These are phyloP conservation scores for Theonella swinhoei DNA, from an alignment of 37 sponge, comb jelly and placozoan species.

Conservation along the genomic window DNA sequence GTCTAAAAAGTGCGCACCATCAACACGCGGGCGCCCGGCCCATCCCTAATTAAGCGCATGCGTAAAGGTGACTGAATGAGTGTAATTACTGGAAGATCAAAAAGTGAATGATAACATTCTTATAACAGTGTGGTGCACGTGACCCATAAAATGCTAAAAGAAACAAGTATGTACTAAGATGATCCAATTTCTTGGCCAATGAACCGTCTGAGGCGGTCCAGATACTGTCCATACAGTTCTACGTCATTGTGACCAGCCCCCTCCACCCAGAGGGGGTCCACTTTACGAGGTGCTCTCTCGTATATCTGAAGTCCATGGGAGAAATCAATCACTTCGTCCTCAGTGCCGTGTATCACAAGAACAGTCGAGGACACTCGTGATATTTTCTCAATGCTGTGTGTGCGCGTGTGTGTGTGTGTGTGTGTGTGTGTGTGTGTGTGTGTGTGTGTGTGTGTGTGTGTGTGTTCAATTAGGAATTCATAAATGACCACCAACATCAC, in stretches of 20 bases:
- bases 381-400: slow-evolving; percentile 86
- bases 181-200: slow-evolving; percentile 79
- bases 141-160: background rate
- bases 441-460: background rate
- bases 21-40: too few species aligned
- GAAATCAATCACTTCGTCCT: slow-evolving; percentile 99
- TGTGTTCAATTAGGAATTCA: background rate
- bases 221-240: slow-evolving; percentile 93
- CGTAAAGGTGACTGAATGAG: background rate
- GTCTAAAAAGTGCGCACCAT: background rate
- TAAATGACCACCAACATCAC: background rate
- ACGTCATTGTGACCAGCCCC: slow-evolving; percentile 99
- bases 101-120: background rate
- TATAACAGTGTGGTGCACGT: background rate
- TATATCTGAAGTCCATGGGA: slow-evolving; percentile 94
- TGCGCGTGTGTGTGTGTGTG: slow-evolving; percentile 34
- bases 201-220: slow-evolving; percentile 91
- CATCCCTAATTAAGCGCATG: background rate
- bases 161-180: slow-evolving; percentile 13
- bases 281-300: slow-evolving; percentile 91
- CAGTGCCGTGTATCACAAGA: slow-evolving; percentile 98
- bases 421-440: background rate
- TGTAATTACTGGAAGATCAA: background rate
- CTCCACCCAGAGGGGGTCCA: slow-evolving; percentile 99
- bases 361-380: slow-evolving; percentile 79